Evolutionary conservation across 2,797 vertebrate species (phyloP).

Genomic region (Prionace glauca): DNA sequence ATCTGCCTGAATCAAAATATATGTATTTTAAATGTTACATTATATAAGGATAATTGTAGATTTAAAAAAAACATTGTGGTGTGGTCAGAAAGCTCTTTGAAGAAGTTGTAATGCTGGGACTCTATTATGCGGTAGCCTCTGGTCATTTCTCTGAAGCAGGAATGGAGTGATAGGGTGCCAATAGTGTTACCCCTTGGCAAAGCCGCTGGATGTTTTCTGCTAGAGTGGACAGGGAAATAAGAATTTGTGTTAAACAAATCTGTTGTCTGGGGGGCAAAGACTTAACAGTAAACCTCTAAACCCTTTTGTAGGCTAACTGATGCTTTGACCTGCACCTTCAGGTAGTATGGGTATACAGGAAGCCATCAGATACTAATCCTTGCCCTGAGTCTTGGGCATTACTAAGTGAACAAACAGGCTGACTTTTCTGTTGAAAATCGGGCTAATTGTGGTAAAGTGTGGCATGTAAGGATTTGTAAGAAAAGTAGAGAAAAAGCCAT

Average conservation of each 20-base stretch:
- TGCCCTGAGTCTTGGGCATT: conserved; percentile 35
- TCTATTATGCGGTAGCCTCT: conserved; percentile 20
- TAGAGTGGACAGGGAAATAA: conserved; percentile 26
- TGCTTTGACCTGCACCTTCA: conserved; percentile 45
- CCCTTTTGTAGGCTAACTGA: conserved; percentile 30
- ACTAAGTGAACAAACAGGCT: conserved; percentile 36
- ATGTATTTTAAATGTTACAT: neutral
- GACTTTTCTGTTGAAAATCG: conserved; percentile 31
- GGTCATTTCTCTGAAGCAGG: conserved; percentile 38
- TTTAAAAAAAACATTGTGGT: neutral
- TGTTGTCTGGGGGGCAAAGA: conserved; percentile 40
- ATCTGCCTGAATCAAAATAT: neutral
- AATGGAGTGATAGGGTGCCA: conserved; percentile 39
- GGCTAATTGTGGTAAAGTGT: neutral
- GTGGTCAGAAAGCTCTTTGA: conserved; percentile 20
- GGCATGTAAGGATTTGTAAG: neutral
- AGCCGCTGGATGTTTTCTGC: conserved; percentile 40
- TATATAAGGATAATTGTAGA: neutral
- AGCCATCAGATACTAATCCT: conserved; percentile 39
- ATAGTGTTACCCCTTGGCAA: conserved; percentile 37
- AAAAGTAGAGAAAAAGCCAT: neutral
- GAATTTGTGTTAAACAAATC: conserved; percentile 41
- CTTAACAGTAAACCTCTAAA: conserved; percentile 41
- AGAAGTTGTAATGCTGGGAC: conserved; percentile 19
- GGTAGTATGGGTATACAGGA: conserved; percentile 44